Percentiles rank a stretch among this genome's conserved stretches.
Conservation (phyloP, 2,113 vertebrate genomes). For the Erpornis zantholeuca region DNA sequence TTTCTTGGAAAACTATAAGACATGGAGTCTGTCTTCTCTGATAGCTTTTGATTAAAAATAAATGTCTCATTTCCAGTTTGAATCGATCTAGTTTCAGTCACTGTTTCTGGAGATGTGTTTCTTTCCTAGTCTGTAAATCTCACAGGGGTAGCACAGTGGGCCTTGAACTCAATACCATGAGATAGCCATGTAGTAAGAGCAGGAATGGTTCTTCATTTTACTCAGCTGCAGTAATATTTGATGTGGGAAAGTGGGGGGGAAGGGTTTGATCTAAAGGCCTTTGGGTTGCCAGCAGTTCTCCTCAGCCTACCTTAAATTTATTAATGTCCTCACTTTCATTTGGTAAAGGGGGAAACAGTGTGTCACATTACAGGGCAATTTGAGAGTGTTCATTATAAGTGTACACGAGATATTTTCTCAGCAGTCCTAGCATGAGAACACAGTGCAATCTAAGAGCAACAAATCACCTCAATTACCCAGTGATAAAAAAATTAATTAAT, state of each 20-base stretch:
- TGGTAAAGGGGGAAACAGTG: not conserved
- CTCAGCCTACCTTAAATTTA: not conserved
- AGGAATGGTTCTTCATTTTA: not conserved
- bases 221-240: not conserved
- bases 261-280: not conserved
- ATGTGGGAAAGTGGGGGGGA: not conserved
- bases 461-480: not conserved
- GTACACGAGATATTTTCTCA: not conserved
- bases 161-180: not conserved
- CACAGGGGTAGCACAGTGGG: not conserved
- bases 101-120: not conserved
- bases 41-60: conserved; percentile 31
- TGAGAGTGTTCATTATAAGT: not conserved
- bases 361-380: not conserved
- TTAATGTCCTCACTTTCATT: not conserved
- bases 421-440: not conserved
- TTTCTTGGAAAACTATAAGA: not conserved
- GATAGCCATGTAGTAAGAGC: not conserved
- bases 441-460: not conserved
- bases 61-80: not conserved
- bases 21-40: not conserved
- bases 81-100: not conserved
- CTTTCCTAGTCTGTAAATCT: not conserved
- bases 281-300: not conserved
- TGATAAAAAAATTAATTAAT: not conserved